Evolutionary conservation across 2,113 vertebrate genomes (phyloP).

Genomic region (Alectura lathami): DNA sequence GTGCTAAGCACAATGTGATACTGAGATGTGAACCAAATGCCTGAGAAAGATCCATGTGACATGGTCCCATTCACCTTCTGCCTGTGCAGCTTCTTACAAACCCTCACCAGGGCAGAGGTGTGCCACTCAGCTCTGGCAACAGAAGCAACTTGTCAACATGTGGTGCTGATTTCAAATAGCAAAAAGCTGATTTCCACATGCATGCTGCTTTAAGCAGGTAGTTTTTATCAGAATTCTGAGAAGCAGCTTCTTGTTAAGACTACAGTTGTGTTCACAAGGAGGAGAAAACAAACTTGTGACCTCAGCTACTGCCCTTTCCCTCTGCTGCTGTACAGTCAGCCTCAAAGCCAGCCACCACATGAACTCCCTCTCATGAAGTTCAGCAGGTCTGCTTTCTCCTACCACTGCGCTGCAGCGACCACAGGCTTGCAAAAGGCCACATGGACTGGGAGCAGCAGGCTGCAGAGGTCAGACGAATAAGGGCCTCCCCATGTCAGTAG

Average conservation of each 20-base stretch:
- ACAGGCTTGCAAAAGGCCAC: background rate
- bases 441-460: background rate
- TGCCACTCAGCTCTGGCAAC: accelerated
- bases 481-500: background rate
- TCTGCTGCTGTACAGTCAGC: background rate
- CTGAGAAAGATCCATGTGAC: no score
- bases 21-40: background rate
- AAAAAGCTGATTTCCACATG: background rate
- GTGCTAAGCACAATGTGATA: background rate
- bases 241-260: background rate
- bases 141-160: background rate
- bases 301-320: background rate
- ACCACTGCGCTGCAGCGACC: background rate
- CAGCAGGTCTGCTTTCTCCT: background rate
- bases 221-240: background rate
- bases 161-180: background rate
- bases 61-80: background rate
- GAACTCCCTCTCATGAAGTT: background rate
- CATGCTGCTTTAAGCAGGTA: background rate
- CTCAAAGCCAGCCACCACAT: background rate
- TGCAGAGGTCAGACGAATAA: background rate
- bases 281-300: background rate
- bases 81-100: background rate
- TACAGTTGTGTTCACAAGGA: background rate
- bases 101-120: background rate